These are phyloP conservation scores for Oxycera nigricornis DNA, from an alignment of 2,888 invertebrate genomes.

Conservation along the genomic window DNA sequence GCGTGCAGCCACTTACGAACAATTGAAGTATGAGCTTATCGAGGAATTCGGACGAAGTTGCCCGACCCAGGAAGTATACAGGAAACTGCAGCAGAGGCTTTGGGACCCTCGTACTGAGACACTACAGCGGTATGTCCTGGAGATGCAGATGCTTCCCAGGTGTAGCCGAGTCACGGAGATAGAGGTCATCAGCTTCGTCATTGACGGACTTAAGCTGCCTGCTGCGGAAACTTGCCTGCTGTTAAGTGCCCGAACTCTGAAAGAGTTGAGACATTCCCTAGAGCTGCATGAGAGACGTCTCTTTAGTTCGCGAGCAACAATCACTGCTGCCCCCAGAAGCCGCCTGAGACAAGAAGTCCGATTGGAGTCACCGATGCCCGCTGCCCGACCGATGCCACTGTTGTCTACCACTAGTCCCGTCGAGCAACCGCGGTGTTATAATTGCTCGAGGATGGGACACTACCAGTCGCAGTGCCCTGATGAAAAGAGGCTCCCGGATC, in stretches of 20 bases:
- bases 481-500: not conserved
- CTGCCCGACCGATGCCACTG: too few species aligned
- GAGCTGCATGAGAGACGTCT: conserved; percentile 40
- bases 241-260: conserved; percentile 27
- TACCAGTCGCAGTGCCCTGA: not conserved
- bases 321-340: not conserved
- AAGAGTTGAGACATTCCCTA: conserved; percentile 18
- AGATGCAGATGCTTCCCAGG: not conserved
- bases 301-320: not conserved
- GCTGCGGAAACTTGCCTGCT: conserved; percentile 28
- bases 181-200: not conserved
- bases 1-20: conserved; percentile 18
- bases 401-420: not conserved
- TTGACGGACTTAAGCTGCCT: not conserved
- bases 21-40: conserved; percentile 13
- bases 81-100: conserved; percentile 21
- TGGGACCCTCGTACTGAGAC: not conserved
- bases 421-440: not conserved
- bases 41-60: conserved; percentile 31
- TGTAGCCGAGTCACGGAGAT: not conserved
- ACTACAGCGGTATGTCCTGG: not conserved
- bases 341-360: not conserved
- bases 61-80: conserved; percentile 34
- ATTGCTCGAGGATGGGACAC: not conserved
- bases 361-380: not conserved